A percentile compares a stretch with the other conserved stretches of the same genome.
phyloP scores from a whole-genome alignment of 1,140 invertebrate genomes.

The Cotesia chilonis region DNA sequence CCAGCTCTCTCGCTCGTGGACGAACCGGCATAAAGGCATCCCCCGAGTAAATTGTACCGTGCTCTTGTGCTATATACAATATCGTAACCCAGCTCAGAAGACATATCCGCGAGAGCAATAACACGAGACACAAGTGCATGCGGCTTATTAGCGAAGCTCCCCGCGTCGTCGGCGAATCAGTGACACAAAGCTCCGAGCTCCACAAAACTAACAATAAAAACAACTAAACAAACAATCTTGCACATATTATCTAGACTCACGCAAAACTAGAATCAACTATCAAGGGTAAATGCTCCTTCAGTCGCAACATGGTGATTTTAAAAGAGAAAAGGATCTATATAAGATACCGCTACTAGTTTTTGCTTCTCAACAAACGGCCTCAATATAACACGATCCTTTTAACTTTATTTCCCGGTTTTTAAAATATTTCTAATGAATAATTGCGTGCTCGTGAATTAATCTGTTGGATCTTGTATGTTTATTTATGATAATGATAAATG shows the following conservation, averaged over 20 bases:
- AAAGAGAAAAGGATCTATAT: constrained; percentile 45
- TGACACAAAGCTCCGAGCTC: constrained; percentile 17
- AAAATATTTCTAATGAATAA: too few relatives aligned
- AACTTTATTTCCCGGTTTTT: constrained; percentile 11
- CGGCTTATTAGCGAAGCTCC: constrained; percentile 52
- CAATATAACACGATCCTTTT: constrained; percentile 48
- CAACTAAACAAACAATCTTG: too few relatives aligned
- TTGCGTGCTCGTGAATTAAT: too few relatives aligned
- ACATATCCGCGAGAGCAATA: constrained; percentile 4
- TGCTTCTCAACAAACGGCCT: constrained; percentile 35
- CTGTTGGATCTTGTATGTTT: too few relatives aligned
- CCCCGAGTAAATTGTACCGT: background rate
- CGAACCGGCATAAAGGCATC: too few relatives aligned
- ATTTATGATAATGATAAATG: too few relatives aligned
- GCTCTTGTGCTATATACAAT: too few relatives aligned
- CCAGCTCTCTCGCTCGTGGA: background rate
- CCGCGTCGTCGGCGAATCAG: constrained; percentile 36
- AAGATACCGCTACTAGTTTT: constrained; percentile 55
- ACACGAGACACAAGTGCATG: background rate
- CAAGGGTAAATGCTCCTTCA: too few relatives aligned
- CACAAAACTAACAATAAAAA: constrained; percentile 24
- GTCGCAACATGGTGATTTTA: constrained; percentile 27
- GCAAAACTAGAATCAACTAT: too few relatives aligned
- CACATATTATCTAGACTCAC: too few relatives aligned
- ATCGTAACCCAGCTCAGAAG: background rate